These are phyloP conservation scores for Herpetotheres cachinnans DNA, from an alignment of 2,113 vertebrate genomes.

Conservation along the genomic window DNA sequence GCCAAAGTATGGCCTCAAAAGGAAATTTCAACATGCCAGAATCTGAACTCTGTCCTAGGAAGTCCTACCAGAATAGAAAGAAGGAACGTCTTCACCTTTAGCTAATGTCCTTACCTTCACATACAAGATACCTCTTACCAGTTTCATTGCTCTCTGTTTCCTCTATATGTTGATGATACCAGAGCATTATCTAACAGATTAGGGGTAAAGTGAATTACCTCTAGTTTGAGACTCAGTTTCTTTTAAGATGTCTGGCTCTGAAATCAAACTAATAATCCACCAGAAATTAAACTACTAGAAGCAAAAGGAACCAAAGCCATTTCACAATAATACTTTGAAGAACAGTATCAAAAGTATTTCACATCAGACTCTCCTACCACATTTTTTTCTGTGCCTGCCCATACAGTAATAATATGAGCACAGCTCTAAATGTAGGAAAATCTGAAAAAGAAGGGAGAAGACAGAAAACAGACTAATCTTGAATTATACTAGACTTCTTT, in stretches of 20 bases:
- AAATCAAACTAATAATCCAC: conserved; percentile 9
- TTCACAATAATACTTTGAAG: conserved; percentile 12
- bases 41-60: conserved; percentile 7
- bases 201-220: not conserved
- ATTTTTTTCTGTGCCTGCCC: conserved; percentile 9
- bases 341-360: not conserved
- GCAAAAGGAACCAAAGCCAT: not conserved
- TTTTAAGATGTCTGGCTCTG: not conserved
- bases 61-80: not conserved
- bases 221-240: not conserved
- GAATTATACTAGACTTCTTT: not conserved
- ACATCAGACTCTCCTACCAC: not conserved
- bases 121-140: not conserved
- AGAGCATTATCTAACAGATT: conserved; percentile 3
- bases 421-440: not conserved
- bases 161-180: not conserved
- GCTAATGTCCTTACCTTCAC: not conserved
- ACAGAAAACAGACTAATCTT: not conserved
- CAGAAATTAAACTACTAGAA: conserved; percentile 32
- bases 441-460: conserved; percentile 32
- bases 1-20: conserved; percentile 30
- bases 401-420: not conserved
- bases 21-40: conserved; percentile 46
- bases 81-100: not conserved
- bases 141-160: not conserved